A percentile compares a stretch with the other conserved stretches of the same genome.
These are phyloP conservation scores for Calephelis perditalis DNA, from an alignment of 2,888 invertebrate genomes.

Conservation along the genomic window DNA sequence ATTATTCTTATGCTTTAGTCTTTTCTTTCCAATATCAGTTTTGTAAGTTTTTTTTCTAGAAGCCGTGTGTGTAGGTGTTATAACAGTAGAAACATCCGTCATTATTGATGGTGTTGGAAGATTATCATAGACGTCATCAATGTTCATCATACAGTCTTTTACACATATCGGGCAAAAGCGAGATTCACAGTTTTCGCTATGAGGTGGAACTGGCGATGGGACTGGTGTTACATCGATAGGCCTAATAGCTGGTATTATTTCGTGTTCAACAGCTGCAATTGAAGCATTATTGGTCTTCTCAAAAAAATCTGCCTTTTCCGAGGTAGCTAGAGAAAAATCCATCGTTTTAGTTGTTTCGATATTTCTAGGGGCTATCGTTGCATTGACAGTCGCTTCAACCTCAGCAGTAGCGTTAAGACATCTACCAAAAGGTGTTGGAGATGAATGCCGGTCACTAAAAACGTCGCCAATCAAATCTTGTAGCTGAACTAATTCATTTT, in stretches of 20 bases:
- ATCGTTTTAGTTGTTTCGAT: neutral
- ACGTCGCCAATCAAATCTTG: constrained; percentile 9
- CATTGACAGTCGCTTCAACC: neutral
- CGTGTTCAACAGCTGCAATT: neutral
- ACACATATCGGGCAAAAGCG: too few relatives aligned
- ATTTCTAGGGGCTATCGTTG: too few relatives aligned
- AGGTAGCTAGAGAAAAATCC: neutral
- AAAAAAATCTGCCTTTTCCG: neutral
- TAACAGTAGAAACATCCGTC: too few relatives aligned
- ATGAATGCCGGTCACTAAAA: neutral
- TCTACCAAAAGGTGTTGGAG: too few relatives aligned
- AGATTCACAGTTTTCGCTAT: neutral
- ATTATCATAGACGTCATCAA: too few relatives aligned
- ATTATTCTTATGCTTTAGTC: neutral
- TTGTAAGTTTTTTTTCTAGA: too few relatives aligned
- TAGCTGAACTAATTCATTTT: constrained; percentile 12
- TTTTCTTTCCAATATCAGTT: neutral
- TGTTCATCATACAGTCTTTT: too few relatives aligned
- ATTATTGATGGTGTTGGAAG: too few relatives aligned
- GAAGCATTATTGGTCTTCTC: neutral
- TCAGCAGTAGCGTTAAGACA: neutral
- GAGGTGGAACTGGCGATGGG: neutral
- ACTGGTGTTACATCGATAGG: neutral
- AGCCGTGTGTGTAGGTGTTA: too few relatives aligned
- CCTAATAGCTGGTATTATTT: too few relatives aligned